phyloP scores from a whole-genome alignment of 2,888 invertebrate species.

The Cheilosia pagana region DNA sequence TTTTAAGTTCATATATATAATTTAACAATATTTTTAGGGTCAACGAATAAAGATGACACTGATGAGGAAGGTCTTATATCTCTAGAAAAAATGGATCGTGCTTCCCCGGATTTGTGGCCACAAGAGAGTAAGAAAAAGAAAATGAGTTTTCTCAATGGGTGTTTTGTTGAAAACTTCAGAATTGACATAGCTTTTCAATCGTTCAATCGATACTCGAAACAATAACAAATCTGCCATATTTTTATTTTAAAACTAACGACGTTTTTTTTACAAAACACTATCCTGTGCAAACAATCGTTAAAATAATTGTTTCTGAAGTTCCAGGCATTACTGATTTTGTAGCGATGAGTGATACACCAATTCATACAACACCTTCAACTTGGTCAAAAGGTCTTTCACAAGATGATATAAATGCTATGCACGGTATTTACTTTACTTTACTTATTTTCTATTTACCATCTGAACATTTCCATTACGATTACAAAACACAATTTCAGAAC shows the following conservation, averaged over 20 bases:
- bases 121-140: constrained; percentile 91
- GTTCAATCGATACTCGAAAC: constrained; percentile 61
- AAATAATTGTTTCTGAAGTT: constrained; percentile 85
- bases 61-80: constrained; percentile 91
- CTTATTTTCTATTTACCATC: background rate
- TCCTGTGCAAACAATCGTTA: constrained; percentile 1
- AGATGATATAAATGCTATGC: constrained; percentile 90
- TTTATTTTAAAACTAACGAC: constrained; percentile 51
- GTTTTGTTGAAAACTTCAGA: constrained; percentile 2
- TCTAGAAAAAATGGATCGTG: constrained; percentile 94
- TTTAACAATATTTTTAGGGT: background rate
- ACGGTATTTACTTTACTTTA: constrained; percentile 85
- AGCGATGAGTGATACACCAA: constrained; percentile 86
- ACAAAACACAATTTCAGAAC: constrained; percentile 84
- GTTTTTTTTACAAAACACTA: constrained; percentile 1
- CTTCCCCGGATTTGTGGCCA: constrained; percentile 98
- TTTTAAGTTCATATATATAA: background rate
- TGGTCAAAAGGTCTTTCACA: constrained; percentile 89
- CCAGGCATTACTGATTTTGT: constrained; percentile 95
- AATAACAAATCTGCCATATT: background rate
- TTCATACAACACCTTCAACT: constrained; percentile 85
- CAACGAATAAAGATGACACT: constrained; percentile 68
- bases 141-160: constrained; percentile 5
- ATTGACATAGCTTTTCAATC: constrained; percentile 36
- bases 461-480: background rate